Evolutionary conservation across 2,888 invertebrate genomes (phyloP).

Genomic region (Spialia ferax): DNA sequence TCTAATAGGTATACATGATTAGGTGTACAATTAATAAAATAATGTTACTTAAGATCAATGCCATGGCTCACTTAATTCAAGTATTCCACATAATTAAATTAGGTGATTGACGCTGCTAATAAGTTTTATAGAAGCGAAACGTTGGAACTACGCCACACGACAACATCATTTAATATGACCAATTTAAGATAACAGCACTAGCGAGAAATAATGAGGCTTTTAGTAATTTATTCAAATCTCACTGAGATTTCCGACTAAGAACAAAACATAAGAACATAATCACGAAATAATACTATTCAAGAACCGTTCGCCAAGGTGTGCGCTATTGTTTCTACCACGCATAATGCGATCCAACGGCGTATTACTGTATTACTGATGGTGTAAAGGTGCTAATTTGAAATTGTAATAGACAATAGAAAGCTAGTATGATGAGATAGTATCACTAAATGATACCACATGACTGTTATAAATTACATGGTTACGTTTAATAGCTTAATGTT

Average conservation of each 20-base stretch:
- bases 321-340: constrained; percentile 34
- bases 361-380: constrained; percentile 32
- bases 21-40: no score
- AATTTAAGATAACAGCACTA: background rate
- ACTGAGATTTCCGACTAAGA: constrained; percentile 16
- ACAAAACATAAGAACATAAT: constrained; percentile 36
- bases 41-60: no score
- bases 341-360: constrained; percentile 30
- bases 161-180: background rate
- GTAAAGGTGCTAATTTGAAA: constrained; percentile 34
- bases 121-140: background rate
- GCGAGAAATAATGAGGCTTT: constrained; percentile 12
- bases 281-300: constrained; percentile 24
- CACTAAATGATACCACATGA: constrained; percentile 13
- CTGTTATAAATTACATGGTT: constrained; percentile 3
- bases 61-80: no score
- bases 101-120: background rate
- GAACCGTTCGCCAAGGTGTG: constrained; percentile 19
- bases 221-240: background rate
- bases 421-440: constrained; percentile 16
- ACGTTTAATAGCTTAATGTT: constrained; percentile 4
- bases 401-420: constrained; percentile 32
- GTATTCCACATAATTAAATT: background rate
- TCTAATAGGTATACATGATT: no score
- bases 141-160: background rate